Conservation (phyloP, 2,797 vertebrate genomes). For the Babyrousa celebensis region DNA sequence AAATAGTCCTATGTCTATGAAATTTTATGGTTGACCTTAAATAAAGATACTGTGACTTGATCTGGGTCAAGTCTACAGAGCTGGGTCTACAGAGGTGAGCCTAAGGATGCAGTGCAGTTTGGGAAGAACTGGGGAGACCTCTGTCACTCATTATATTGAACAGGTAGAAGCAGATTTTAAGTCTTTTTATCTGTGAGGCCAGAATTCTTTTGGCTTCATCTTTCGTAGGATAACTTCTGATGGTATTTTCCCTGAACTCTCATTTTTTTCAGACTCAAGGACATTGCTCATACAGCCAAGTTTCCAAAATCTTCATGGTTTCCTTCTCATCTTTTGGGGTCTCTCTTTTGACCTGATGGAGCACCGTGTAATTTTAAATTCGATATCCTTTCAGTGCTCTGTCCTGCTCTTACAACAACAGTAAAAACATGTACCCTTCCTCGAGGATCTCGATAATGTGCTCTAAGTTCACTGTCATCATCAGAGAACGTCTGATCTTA, state of each 20-base stretch:
- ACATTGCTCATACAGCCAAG: too few species aligned
- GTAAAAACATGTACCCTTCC: not conserved
- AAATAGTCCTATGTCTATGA: constrained; percentile 31
- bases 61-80: not conserved
- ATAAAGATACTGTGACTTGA: not conserved
- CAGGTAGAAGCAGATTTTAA: not conserved
- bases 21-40: constrained; percentile 45
- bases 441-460: not conserved
- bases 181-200: not conserved
- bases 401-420: not conserved
- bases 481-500: not conserved
- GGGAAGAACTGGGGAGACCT: not conserved
- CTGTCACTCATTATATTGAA: not conserved
- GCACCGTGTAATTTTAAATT: not conserved
- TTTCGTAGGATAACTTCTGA: not conserved
- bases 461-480: not conserved
- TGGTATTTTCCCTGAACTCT: not conserved
- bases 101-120: not conserved
- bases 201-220: not conserved
- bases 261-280: not conserved
- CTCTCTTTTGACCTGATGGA: not conserved
- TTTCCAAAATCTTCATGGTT: not conserved
- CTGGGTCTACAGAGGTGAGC: not conserved
- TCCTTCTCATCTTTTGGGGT: not conserved
- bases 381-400: not conserved